Conservation (phyloP, 1,140 invertebrate genomes). For the Drosophila ironensis region DNA sequence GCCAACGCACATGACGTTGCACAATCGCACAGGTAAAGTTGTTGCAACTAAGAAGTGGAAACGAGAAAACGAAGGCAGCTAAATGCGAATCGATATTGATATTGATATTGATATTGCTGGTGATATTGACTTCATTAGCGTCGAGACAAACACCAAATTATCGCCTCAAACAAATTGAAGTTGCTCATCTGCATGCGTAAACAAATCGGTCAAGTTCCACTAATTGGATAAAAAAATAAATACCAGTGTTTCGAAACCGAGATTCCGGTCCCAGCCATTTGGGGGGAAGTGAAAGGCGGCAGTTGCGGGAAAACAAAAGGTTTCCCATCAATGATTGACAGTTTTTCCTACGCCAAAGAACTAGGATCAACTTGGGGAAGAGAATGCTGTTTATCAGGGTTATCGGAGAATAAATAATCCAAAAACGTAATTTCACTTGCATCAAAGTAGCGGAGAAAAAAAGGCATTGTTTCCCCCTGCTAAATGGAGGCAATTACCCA, state of each 20-base stretch:
- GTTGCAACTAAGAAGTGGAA: neutral
- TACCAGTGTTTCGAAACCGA: constrained; percentile 23
- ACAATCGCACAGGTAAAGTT: constrained; percentile 42
- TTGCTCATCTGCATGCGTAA: constrained; percentile 30
- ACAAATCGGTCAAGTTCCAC: constrained; percentile 44
- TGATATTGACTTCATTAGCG: constrained; percentile 66
- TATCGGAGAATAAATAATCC: too few relatives aligned
- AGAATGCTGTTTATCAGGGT: too few relatives aligned
- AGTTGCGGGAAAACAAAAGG: neutral
- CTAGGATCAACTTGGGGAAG: too few relatives aligned
- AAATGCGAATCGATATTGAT: neutral
- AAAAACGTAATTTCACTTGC: neutral
- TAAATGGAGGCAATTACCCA: constrained; percentile 23
- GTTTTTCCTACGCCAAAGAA: too few relatives aligned
- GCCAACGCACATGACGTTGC: constrained; percentile 51
- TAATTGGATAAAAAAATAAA: constrained; percentile 25
- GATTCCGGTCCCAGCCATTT: neutral
- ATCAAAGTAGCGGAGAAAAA: neutral
- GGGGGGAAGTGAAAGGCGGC: constrained; percentile 27
- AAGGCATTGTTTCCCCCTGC: neutral
- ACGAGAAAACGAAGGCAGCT: neutral
- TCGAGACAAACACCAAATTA: constrained; percentile 52
- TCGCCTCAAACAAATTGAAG: constrained; percentile 65
- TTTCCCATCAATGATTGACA: neutral
- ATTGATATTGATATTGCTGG: neutral